phyloP scores from a whole-genome alignment of 2,113 vertebrate species.

The Isichthys henryi region DNA sequence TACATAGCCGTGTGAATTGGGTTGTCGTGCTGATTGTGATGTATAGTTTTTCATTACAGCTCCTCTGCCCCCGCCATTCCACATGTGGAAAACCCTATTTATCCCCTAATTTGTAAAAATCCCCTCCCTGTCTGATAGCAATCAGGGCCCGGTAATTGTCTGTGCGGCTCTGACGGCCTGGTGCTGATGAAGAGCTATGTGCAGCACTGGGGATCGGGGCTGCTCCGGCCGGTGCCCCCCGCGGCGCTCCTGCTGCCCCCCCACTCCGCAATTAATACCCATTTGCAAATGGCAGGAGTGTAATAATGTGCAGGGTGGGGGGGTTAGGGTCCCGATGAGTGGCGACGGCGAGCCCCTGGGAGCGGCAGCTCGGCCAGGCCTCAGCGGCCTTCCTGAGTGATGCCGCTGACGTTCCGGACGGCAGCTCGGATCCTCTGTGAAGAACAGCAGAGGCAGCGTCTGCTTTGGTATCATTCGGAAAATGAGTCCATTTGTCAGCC shows the following conservation, averaged over 20 bases:
- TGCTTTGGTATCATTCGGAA: constrained; percentile 11
- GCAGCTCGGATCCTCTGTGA: constrained; percentile 20
- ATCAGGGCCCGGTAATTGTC: constrained; percentile 97
- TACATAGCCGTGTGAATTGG: constrained; percentile 91
- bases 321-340: background rate
- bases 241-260: constrained; percentile 59
- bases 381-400: background rate
- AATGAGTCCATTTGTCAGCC: constrained; percentile 19
- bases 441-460: background rate
- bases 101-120: constrained; percentile 99
- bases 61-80: constrained; percentile 90
- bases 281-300: constrained; percentile 89
- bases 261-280: constrained; percentile 84
- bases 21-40: constrained; percentile 99
- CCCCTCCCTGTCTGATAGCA: constrained; percentile 91
- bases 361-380: background rate
- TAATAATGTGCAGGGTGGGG: constrained; percentile 69
- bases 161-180: constrained; percentile 79
- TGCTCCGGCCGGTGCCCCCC: constrained; percentile 62
- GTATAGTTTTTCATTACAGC: constrained; percentile 99
- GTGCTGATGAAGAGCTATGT: constrained; percentile 98
- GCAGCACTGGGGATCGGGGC: constrained; percentile 45
- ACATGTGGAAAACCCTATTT: constrained; percentile 98
- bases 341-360: background rate
- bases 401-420: background rate